Percentiles rank a stretch among this genome's conserved stretches.
Evolutionary conservation across 2,113 vertebrate genomes (phyloP).

Genomic region (Lampris incognitus): DNA sequence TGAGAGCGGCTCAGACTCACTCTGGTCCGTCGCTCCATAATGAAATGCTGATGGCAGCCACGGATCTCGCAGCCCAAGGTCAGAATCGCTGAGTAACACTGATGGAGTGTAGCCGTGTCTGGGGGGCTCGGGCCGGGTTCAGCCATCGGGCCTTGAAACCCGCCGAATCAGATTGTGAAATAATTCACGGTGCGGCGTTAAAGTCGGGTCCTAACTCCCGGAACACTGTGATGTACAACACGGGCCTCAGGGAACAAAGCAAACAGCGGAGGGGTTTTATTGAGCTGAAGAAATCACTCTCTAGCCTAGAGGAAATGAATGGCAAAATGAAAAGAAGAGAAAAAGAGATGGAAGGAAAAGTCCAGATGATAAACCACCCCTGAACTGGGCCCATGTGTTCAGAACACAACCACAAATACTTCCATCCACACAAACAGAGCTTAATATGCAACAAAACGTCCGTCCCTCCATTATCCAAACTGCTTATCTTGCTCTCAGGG

Average conservation of each 20-base stretch:
- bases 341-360: not conserved
- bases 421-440: too few relatives aligned
- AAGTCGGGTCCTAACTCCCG: slow-evolving; percentile 31
- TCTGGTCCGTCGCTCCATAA: slow-evolving; percentile 18
- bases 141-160: slow-evolving; percentile 28
- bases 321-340: not conserved
- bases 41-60: slow-evolving; percentile 20
- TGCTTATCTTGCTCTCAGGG: too few relatives aligned
- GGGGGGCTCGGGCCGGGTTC: slow-evolving; percentile 17
- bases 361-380: not conserved
- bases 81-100: slow-evolving; percentile 13
- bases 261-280: slow-evolving; percentile 14
- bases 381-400: not conserved
- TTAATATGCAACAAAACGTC: too few relatives aligned
- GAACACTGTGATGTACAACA: slow-evolving; percentile 1
- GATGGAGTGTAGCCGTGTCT: slow-evolving; percentile 15
- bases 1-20: slow-evolving; percentile 28
- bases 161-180: slow-evolving; percentile 35
- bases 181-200: slow-evolving; percentile 26
- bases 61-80: not conserved
- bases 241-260: slow-evolving; percentile 14
- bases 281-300: not conserved
- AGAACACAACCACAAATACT: not conserved
- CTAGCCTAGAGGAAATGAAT: not conserved
- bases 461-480: too few relatives aligned